phyloP scores from a whole-genome alignment of 2,113 vertebrate genomes.

The Ptyas mucosa region DNA sequence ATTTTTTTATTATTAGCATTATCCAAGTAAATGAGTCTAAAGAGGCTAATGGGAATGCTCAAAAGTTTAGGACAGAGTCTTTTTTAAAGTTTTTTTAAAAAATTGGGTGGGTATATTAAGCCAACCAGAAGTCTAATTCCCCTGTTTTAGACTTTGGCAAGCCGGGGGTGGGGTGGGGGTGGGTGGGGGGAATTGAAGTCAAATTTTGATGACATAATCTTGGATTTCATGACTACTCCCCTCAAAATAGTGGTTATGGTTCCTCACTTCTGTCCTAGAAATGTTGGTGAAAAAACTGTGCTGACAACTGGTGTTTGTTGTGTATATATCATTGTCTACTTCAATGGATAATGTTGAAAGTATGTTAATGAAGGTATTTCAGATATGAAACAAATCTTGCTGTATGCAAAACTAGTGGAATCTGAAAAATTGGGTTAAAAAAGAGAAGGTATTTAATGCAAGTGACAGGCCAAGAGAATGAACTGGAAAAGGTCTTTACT shows the following conservation, averaged over 20 bases:
- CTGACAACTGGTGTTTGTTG: background rate
- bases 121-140: background rate
- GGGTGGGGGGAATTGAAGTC: background rate
- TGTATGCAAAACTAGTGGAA: background rate
- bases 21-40: background rate
- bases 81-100: background rate
- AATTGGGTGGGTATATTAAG: background rate
- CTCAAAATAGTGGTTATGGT: background rate
- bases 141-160: background rate
- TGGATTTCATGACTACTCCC: background rate
- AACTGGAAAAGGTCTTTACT: background rate
- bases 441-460: background rate
- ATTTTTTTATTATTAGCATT: background rate
- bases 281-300: background rate
- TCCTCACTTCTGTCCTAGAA: background rate
- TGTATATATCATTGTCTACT: background rate
- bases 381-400: background rate
- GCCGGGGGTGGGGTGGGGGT: too few species aligned
- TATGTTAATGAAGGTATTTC: background rate
- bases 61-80: background rate
- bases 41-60: background rate
- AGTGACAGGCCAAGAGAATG: background rate
- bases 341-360: background rate
- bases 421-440: background rate
- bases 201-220: background rate